Base-by-base conservation (phyloP, 1,140 invertebrate genomes). In the Pogonomyrmex barbatus region DNA sequence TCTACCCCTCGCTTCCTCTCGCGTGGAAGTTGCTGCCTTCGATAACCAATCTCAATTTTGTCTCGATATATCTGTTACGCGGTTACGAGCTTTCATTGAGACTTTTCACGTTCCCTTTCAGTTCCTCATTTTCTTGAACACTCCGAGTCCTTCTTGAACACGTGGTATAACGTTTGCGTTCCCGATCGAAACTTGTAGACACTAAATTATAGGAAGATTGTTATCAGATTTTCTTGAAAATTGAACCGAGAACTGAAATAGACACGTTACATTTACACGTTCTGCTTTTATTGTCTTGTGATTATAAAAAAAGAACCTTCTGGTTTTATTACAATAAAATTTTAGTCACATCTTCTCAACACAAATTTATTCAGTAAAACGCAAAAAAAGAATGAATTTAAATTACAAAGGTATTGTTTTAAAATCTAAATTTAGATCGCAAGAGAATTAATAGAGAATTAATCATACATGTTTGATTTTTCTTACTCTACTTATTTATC, bases 1-100 rank as follows among this genome's bases (percentile, higher is more conserved):
- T 76, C 50, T 67, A 10, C 50, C 30, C 30, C 47, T 78, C 30
- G 45, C 33, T 42, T 42, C 58, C 14, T 12, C 58, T 84, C 47
- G 63, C 68, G 79, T 14, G 83, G 52, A 71, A 63, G 50, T 81
- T 77, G 81, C 65, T 81, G 78, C 83, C 54, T 71, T 88, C 87
- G 87, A 87, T 92, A 91, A 91, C 88, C 87, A 91, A 91, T 92
- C 89, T 91, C 86, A 89, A 91, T 92, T 92, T 91, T 83, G 67
- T 58, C 63, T 62, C 70, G 70, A 87, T 87, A 84, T 90, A 90
- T 90, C 87, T 84, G 63, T 90, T 86, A 82, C 83, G 86, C 68
- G 78, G 39, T 62, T 36, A 50, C 42, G 82, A 75, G 52, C 52
- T 81, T 52, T 75, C 33, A 90, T 90, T 60, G 50, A 76, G 33